Evolutionary conservation across 1,140 invertebrate genomes (phyloP).

Genomic region (Gryon sp.): DNA sequence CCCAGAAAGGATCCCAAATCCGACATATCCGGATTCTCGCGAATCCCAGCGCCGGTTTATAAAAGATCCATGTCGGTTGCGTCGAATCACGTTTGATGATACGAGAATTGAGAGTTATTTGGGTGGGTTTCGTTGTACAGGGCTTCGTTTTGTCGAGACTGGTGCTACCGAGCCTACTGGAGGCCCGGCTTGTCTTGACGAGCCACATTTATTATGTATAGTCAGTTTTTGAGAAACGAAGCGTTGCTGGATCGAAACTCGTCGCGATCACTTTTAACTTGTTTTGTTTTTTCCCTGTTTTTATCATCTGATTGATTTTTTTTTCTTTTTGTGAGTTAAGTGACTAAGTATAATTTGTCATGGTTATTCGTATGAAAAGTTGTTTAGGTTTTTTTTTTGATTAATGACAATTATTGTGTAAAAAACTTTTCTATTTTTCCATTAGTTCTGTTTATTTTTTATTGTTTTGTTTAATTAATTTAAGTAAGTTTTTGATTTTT

Average conservation of each 20-base stretch:
- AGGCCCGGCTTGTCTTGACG: constrained; percentile 53
- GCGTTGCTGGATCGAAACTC: constrained; percentile 31
- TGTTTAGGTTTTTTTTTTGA: no score
- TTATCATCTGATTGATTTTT: no score
- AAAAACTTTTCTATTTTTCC: no score
- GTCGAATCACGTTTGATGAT: constrained; percentile 73
- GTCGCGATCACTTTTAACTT: constrained; percentile 8
- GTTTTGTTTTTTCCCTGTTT: not conserved
- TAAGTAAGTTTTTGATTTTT: no score
- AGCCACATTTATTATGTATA: constrained; percentile 53
- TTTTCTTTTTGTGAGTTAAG: not conserved
- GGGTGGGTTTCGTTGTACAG: constrained; percentile 36
- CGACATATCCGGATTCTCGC: constrained; percentile 73
- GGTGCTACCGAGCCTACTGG: constrained; percentile 62
- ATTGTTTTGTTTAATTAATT: no score
- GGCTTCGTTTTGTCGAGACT: constrained; percentile 54
- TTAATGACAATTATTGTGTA: no score
- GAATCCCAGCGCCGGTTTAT: constrained; percentile 78
- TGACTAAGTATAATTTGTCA: no score
- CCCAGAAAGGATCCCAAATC: constrained; percentile 78
- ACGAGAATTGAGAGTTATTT: constrained; percentile 5
- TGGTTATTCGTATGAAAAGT: no score
- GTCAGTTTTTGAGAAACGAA: constrained; percentile 31
- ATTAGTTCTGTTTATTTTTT: no score
- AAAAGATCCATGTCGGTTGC: constrained; percentile 76